Base-by-base conservation (phyloP, 2,797 vertebrate species). In the Ptychobarbus kaznakovi region DNA sequence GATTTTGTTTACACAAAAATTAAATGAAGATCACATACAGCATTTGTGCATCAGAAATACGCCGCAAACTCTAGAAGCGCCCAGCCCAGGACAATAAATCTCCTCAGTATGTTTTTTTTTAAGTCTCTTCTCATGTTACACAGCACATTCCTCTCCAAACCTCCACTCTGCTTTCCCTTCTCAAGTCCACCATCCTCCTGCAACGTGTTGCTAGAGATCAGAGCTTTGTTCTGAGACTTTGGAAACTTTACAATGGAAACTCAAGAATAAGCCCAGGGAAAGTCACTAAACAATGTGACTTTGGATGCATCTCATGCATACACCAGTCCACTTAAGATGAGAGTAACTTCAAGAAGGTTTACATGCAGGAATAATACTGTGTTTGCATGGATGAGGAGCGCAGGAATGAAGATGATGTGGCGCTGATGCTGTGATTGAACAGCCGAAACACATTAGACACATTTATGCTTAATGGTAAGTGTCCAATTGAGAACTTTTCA, bases 371-470 rank as follows among this genome's bases (percentile, higher is more conserved):
- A 78, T 69, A 78, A 79, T 22, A 35, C 12, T n/a, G 46, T 46
- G 75, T 79, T 79, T 66, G 61, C 78, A 49, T 9, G 53, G 85
- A 78, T 79, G 85, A 80, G 70, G 85, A 87, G 73, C 35, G 20
- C 53, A 84, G 81, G 89, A 90, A 88, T 87, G 83, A 88, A 85
- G 87, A 87, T 86, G 89, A 90, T 90, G 89, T 90, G 89, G 89
- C 89, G 66, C 76, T 86, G 86, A 88, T 84, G 75, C 83, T 58
- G 66, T 35, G 65, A 38, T 32, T 38, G 20, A 66, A 32, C 81
- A 66, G 58, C 3, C 13, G 11, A 40, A 65, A 20, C 38, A 35
- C 72, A 76, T 66, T 35, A 82, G 25, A 8, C 69, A 11, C 10
- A 3, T 70, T 79, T 72, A 44, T 44, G n/a, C n/a, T n/a, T n/a